Conservation (phyloP, 2,113 vertebrate genomes). For the Tupaia chinensis region DNA sequence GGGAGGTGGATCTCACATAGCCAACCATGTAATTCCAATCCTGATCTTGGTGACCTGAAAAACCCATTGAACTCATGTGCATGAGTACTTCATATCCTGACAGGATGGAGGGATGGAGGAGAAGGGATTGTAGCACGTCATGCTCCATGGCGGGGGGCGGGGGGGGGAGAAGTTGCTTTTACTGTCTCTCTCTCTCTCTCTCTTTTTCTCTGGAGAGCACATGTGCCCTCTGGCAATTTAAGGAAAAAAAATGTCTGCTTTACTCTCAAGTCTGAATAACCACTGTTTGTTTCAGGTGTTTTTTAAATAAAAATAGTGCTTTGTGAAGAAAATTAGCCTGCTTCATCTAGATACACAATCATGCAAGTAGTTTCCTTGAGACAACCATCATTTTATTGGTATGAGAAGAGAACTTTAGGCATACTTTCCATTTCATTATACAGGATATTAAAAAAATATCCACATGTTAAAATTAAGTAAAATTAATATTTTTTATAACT, state of each 20-base stretch:
- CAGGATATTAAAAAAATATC: neutral
- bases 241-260: neutral
- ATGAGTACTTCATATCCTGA: too few relatives aligned
- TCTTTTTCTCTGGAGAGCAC: too few relatives aligned
- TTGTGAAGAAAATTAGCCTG: neutral
- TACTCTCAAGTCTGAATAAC: neutral
- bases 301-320: slow-evolving; percentile 8
- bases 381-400: neutral
- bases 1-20: too few relatives aligned
- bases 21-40: too few relatives aligned
- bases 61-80: too few relatives aligned
- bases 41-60: too few relatives aligned
- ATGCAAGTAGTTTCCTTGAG: neutral
- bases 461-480: neutral
- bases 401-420: neutral
- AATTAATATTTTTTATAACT: neutral
- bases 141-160: too few relatives aligned
- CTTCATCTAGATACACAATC: neutral
- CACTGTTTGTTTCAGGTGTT: neutral
- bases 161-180: too few relatives aligned
- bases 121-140: too few relatives aligned
- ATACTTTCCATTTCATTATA: neutral
- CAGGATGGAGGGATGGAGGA: too few relatives aligned
- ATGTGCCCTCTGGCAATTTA: too few relatives aligned
- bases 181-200: too few relatives aligned